Evolutionary conservation across 37 sponge, comb jelly and placozoan genomes (phyloP), one percentile per base, ranked within the genome.

Genomic region (Halichondria panicea): DNA sequence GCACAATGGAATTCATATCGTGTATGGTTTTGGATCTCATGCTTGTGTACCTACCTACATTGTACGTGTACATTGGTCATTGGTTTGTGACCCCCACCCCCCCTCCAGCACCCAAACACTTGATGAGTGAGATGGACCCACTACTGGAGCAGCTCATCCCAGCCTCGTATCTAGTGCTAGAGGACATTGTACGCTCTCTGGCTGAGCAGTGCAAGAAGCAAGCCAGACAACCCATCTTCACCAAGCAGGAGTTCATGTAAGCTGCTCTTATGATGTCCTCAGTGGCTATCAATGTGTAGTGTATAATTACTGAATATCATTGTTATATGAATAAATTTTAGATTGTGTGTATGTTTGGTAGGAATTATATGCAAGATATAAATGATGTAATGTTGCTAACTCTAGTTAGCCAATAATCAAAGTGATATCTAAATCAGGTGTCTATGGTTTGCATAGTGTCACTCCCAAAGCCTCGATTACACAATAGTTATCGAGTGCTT

Each of bases 141-240:
- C 73, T 92, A 39, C 61, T 88, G 25, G 81, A 87, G 45, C 72
- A 84, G 55, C 71, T 54, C 1, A 82, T 92, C 11, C 93, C 93
- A 15, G 86, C 58, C 36, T 65, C 77, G 31, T 92, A 88, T 55
- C 40, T 92, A n/a, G 44, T 66, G 28, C 66, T 92, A 18, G 78
- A 88, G 59, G 80, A 81, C 38, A 77, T 73, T 32, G 82, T 92
- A 31, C 63, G 75, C 22, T 41, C 38, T 3, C 43, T 65, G 9
- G 85, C 93, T 22, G 48, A 33, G 43, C 8, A 55, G 33, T 92
- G 59, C 64, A 45, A 18, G 7, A 24, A 53, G 19, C 65, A 92
- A 0, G 54, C 45, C 1, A 60, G 24, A 39, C 62, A 53, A 30
- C 93, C 93, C 3, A 85, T 92, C 36, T 64, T 84, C 57, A 81